Conservation (phyloP, 2,797 vertebrate species). For the Euphonia xanthogaster region DNA sequence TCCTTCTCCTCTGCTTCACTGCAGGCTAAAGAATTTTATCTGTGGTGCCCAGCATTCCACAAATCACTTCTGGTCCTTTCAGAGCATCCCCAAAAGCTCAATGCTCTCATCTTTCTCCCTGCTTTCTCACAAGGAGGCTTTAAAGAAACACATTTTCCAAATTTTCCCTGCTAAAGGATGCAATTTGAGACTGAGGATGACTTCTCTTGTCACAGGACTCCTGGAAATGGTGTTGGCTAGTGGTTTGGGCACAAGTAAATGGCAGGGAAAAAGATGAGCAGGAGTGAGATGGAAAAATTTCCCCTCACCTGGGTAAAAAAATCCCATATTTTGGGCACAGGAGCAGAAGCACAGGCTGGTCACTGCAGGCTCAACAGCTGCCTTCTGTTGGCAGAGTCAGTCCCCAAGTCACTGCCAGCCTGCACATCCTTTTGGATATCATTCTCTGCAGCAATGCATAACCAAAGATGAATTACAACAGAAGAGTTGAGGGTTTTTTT, state of each 20-base stretch:
- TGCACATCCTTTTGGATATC: not conserved
- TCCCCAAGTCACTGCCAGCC: not conserved
- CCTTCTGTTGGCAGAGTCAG: not conserved
- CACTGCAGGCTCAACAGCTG: not conserved
- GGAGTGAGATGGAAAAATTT: not conserved
- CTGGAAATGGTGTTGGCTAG: accelerated
- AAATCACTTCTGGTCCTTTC: not conserved
- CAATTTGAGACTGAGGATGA: not conserved
- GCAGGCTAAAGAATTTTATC: not conserved
- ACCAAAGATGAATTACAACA: conserved; percentile 5
- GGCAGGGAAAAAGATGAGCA: not conserved
- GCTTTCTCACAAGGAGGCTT: not conserved
- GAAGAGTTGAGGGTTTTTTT: not conserved
- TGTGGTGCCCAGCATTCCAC: not conserved
- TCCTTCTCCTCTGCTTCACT: not conserved
- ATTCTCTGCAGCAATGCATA: not conserved
- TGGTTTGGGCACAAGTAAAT: not conserved
- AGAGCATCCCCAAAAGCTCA: not conserved
- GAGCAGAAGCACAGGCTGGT: not conserved
- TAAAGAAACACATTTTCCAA: not conserved
- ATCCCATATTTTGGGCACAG: not conserved
- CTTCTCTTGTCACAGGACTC: not conserved
- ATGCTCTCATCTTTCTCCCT: not conserved
- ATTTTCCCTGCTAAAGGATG: not conserved
- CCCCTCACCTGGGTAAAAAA: not conserved